Evolutionary conservation across 2,113 vertebrate species (phyloP), one percentile per base, ranked within the genome.

Genomic region (Amphiprion ocellaris): DNA sequence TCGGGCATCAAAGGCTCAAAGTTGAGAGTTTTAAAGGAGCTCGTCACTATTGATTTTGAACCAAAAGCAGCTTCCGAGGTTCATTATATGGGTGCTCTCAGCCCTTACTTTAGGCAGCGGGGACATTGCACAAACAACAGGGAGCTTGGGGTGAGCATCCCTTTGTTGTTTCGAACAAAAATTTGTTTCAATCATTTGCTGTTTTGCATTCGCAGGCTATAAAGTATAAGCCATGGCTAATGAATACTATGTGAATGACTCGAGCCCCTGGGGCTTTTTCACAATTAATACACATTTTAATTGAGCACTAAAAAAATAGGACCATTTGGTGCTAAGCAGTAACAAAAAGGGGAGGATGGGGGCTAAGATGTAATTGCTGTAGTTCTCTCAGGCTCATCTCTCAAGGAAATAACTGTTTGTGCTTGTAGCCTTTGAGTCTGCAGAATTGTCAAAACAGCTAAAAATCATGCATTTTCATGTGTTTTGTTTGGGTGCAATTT

Each of bases 31-130:
- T 90, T 92, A 91, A 92, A 90, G 85, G 44, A 86, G 85, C 87
- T 89, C 78, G 72, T 92, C 86, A 72, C 77, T 92, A 92, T 93
- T 90, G 92, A 92, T 92, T 94, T 74, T 82, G 77, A 69, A 79
- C 55, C 30, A 84, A 80, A 70, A 74, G 47, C 41, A 76, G 77
- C 86, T 88, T 92, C 82, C 85, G 53, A 19, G 73, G 79, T 92
- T 94, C 89, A 92, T 93, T 94, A 93, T 88, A 87, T 56, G 61
- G 72, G 66, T 83, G 77, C 79, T 88, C 74, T 84, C 83, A 68
- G 77, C 64, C 69, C 54, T 82, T 58, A 68, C 73, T 74, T 75
- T 79, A 68, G 69, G 77, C 61, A 73, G 72, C 23, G 7, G 54
- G 76, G 74, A 81, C 55, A 72, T 74, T 61, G 66, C 67, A 74